Evolutionary conservation across 2,888 invertebrate species (phyloP), one percentile per base, ranked within the genome.

Genomic region (Stenichneumon culpator): DNA sequence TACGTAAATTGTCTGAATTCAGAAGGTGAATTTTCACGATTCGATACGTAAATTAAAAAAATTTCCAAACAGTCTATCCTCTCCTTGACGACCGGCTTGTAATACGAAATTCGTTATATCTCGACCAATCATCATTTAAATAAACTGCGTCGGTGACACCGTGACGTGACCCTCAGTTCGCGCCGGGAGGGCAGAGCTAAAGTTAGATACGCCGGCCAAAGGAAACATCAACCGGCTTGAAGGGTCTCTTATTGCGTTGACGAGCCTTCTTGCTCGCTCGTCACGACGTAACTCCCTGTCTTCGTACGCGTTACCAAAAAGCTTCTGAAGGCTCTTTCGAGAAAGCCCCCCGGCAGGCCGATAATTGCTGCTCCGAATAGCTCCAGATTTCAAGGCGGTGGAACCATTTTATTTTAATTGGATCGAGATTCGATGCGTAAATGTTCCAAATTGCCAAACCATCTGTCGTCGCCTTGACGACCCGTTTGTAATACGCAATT

Each of bases 151-250:
- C 44, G 39, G 39, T 47, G 16, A 47, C 16, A 16, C 44, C 0
- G 14, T 47, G 44, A 47, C 16, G 14, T 47, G 14, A 4, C 4
- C 16, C 14, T 47, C 44, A 16, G 16, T 16, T 47, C 22, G 32
- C n/a, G 7, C 22, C n/a, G 47, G 36, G 50, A 39, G 25, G 36
- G 70, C 39, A 19, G 52, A n/a, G 11, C 82, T 68, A 78, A 74
- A 81, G 68, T 65, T 78, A 74, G 81, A 74, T 65, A 47, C 16
- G 22, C 19, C 44, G 25, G 65, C 67, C 39, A 32, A 70, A 54
- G 47, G 70, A 84, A 81, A 81, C 81, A 74, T 84, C 73, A 74
- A 74, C 74, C 68, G 44, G 63, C 73, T 78, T 22, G 50, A 69
- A 79, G 73, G 73, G 60, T 78, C 28, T 72, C 69, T 52, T 19